A percentile compares a stretch with the other conserved stretches of the same genome.
Evolutionary conservation across 2,888 invertebrate species (phyloP).

Genomic region (Orthosia incerta): DNA sequence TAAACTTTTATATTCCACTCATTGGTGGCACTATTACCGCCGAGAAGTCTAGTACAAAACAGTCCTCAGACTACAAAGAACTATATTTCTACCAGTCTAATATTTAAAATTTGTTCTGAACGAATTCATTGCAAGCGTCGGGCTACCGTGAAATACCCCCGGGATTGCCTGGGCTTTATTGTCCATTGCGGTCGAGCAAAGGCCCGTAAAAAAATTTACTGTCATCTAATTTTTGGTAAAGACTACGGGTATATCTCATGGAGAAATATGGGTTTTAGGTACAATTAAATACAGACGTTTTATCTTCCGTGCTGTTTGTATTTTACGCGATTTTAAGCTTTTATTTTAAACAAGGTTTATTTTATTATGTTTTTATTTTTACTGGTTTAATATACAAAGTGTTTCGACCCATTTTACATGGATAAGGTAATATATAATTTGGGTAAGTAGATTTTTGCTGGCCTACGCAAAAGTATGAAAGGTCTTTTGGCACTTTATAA

Average conservation of each 20-base stretch:
- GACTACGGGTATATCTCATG: conserved; percentile 56
- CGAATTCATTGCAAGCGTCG: conserved; percentile 72
- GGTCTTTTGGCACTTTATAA: conserved; percentile 28
- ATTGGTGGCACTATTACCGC: no score
- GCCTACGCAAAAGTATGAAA: neutral
- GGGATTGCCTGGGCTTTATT: conserved; percentile 70
- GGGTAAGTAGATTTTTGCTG: conserved; percentile 32
- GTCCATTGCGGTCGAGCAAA: conserved; percentile 66
- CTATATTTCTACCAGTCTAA: conserved; percentile 48
- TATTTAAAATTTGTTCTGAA: conserved; percentile 71
- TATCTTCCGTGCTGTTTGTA: conserved; percentile 43
- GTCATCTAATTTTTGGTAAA: conserved; percentile 67
- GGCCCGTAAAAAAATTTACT: conserved; percentile 67
- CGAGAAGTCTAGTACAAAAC: no score
- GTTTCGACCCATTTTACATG: conserved; percentile 19
- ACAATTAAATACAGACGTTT: conserved; percentile 56
- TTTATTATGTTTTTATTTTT: conserved; percentile 30
- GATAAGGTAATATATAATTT: conserved; percentile 34
- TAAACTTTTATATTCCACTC: no score
- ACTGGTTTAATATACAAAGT: conserved; percentile 48
- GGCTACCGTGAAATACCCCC: conserved; percentile 68
- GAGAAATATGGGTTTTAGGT: conserved; percentile 55
- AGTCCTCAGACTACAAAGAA: conserved; percentile 38
- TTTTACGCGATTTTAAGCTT: conserved; percentile 34
- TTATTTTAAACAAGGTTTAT: conserved; percentile 34